Evolutionary conservation across 2,113 vertebrate species (phyloP).

Genomic region (Montifringilla adamsi): DNA sequence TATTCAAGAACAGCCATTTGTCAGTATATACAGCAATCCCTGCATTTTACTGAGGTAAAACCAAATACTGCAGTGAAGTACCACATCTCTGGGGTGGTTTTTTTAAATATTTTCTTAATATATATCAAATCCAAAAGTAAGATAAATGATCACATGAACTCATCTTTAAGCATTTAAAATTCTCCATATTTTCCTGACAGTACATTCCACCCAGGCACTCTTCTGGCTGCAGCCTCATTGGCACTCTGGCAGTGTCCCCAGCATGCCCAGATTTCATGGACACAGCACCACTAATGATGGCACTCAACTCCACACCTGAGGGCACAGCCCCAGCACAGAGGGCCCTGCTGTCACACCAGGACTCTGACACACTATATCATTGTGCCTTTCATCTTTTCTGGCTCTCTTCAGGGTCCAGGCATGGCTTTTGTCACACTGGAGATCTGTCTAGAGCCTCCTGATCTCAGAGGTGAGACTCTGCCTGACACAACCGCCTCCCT

Average conservation of each 20-base stretch:
- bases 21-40: not conserved
- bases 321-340: not conserved
- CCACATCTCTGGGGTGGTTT: not conserved
- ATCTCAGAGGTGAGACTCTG: not conserved
- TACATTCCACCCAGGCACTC: not conserved
- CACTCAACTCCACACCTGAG: not conserved
- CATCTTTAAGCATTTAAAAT: not conserved
- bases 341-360: not conserved
- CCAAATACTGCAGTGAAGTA: not conserved
- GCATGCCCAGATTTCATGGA: rapidly evolving
- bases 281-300: not conserved
- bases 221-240: not conserved
- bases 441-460: not conserved
- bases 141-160: not conserved
- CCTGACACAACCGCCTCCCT: not conserved
- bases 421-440: rapidly evolving
- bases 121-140: not conserved
- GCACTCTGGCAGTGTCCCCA: not conserved
- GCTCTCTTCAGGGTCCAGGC: not conserved
- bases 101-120: not conserved
- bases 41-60: not conserved
- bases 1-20: not conserved
- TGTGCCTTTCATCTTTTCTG: not conserved
- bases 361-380: not conserved
- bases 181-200: not conserved